Conservation (phyloP, 35 echinoderm and acorn worm species). For the Eucidaris tribuloides region DNA sequence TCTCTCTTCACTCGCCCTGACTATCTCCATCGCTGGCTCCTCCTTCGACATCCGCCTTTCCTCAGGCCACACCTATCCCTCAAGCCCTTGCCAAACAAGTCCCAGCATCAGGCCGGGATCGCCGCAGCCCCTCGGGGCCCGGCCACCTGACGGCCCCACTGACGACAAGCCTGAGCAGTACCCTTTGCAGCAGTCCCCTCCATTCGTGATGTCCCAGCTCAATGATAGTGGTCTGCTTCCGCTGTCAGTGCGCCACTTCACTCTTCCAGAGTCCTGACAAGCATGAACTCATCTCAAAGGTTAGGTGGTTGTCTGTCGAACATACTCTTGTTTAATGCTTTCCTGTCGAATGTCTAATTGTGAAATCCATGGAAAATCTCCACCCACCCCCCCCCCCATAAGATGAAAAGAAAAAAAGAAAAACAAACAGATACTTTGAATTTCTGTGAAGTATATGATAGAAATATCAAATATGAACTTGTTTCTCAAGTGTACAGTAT, state of each 20-base stretch:
- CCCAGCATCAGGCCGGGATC: neutral
- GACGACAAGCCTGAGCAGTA: neutral
- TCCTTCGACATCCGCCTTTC: neutral
- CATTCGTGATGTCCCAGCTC: conserved; percentile 31
- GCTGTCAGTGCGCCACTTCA: conserved; percentile 38
- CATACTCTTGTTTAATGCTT: too few species aligned
- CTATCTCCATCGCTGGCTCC: neutral
- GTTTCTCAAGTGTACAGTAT: too few species aligned
- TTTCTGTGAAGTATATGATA: too few species aligned
- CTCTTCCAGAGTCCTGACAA: conserved; percentile 75
- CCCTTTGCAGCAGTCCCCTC: conserved; percentile 41
- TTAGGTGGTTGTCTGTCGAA: conserved; percentile 11
- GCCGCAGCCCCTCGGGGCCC: neutral
- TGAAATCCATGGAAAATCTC: too few species aligned
- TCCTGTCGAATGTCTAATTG: too few species aligned
- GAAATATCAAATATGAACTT: too few species aligned
- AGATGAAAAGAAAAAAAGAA: too few species aligned
- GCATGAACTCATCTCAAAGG: conserved; percentile 20
- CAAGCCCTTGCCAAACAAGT: neutral
- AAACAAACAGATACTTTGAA: too few species aligned
- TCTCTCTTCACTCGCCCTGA: too few species aligned
- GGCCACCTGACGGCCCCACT: neutral
- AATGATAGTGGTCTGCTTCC: conserved; percentile 47
- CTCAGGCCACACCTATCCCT: neutral
- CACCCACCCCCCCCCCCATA: too few species aligned